Evolutionary conservation across 2,888 invertebrate species (phyloP).

Genomic region (Luffia ferchaultella): DNA sequence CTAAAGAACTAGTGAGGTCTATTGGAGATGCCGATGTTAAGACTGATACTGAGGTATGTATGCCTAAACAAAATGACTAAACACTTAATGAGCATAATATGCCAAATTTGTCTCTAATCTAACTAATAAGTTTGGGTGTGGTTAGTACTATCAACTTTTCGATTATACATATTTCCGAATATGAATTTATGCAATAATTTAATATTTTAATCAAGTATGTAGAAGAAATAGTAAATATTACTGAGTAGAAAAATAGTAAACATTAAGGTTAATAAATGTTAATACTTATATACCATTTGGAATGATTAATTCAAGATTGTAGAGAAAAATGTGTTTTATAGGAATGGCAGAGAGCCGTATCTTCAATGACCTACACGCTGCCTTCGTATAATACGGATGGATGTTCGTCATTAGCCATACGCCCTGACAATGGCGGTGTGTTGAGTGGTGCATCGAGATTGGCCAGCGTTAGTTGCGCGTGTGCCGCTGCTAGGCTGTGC

Average conservation of each 20-base stretch:
- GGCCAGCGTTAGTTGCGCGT: slow-evolving; percentile 53
- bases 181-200: no score
- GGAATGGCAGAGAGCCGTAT: slow-evolving; percentile 53
- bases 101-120: neutral
- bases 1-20: slow-evolving; percentile 57
- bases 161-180: no score
- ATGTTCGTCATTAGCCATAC: slow-evolving; percentile 19
- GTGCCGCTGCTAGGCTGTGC: slow-evolving; percentile 49
- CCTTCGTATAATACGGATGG: slow-evolving; percentile 15
- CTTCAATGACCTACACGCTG: slow-evolving; percentile 29
- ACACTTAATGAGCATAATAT: neutral
- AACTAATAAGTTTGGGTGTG: neutral
- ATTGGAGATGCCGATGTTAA: slow-evolving; percentile 60
- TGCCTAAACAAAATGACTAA: neutral
- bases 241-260: no score
- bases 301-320: no score
- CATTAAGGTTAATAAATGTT: no score
- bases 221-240: no score
- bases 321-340: no score
- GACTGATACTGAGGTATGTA: slow-evolving; percentile 55
- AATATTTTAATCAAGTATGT: no score
- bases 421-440: slow-evolving; percentile 44
- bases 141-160: neutral
- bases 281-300: no score
- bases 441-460: slow-evolving; percentile 48